Base-by-base conservation (phyloP, 2,797 vertebrate genomes). In the Catostomus latipinnis region DNA sequence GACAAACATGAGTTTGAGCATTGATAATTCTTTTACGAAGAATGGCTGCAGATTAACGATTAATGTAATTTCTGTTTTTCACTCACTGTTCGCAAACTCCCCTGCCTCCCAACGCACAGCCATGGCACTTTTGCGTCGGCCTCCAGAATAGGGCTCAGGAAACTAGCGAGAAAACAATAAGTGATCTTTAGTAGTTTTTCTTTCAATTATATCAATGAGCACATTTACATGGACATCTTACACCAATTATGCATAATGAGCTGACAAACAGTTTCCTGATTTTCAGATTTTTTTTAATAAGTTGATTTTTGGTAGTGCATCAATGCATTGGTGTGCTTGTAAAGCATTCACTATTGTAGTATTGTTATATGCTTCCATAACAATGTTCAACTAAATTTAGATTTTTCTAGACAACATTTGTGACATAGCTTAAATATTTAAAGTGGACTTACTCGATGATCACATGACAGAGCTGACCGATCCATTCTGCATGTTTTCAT, bases 401-500 rank as follows among this genome's bases (percentile, higher is more conserved):
- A 34, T 34, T 34, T 34, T 34, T 34, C 34, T 34, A 34, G 34
- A 34, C 34, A 34, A 34, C 34, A 34, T 34, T n/a, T 16, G 1
- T 62, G 12, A 54, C 11, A 50, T 61, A 34, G 1, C 43, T 4
- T 34, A 6, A 9, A 45, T n/a, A 46, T 62, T 43, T 68, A 7
- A 0, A 7, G 57, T 11, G 6, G 79, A 58, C 91, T 91, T 88
- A 94, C 94, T 90, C 91, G 92, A 87, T 93, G 91, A 83, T 95
- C 94, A 80, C 94, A 94, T 49, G 93, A 94, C 16, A 94, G 83
- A 22, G 88, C 81, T 14, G 93, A 92, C 13, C 92, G 93, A 74
- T 95, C 93, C 93, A 94, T 94, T 86, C 91, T 94, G 88, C 88
- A 90, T 16, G 89, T 92, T 87, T 94, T 95, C 93, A 95, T 93